Conservation (phyloP, 2,888 invertebrate genomes). For the Andrena chrysosceles region DNA sequence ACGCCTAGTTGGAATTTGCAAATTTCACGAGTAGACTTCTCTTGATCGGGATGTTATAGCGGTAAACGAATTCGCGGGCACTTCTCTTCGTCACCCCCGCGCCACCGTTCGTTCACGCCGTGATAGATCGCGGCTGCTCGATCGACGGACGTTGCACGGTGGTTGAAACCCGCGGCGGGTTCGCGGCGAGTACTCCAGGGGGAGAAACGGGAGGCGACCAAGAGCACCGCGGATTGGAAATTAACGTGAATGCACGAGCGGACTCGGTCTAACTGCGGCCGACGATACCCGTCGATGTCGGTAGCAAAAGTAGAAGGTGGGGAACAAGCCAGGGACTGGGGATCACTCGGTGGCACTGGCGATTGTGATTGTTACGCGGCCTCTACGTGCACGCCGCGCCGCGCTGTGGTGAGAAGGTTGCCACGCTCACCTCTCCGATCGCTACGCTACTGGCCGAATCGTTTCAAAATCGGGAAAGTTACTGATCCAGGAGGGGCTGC, state of each 20-base stretch:
- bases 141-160: not conserved
- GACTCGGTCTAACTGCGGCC: conserved; percentile 84
- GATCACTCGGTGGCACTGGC: conserved; percentile 57
- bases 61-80: conserved; percentile 34
- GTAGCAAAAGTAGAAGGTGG: conserved; percentile 69
- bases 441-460: conserved; percentile 62
- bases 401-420: conserved; percentile 54
- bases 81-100: conserved; percentile 24
- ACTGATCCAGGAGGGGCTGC: conserved; percentile 22
- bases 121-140: not conserved
- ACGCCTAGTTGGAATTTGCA: not conserved
- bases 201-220: conserved; percentile 15
- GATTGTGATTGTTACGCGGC: conserved; percentile 63
- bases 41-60: conserved; percentile 14
- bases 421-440: conserved; percentile 35
- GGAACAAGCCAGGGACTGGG: conserved; percentile 71
- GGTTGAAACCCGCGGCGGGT: not conserved
- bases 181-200: not conserved
- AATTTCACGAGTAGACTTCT: conserved; percentile 16
- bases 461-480: conserved; percentile 76
- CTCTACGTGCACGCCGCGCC: conserved; percentile 26
- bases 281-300: conserved; percentile 78
- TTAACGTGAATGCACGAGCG: conserved; percentile 84
- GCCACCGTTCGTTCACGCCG: not conserved
- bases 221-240: conserved; percentile 70